These are phyloP conservation scores for Buceros bicornis DNA, from an alignment of 2,797 vertebrate species.

Conservation along the genomic window DNA sequence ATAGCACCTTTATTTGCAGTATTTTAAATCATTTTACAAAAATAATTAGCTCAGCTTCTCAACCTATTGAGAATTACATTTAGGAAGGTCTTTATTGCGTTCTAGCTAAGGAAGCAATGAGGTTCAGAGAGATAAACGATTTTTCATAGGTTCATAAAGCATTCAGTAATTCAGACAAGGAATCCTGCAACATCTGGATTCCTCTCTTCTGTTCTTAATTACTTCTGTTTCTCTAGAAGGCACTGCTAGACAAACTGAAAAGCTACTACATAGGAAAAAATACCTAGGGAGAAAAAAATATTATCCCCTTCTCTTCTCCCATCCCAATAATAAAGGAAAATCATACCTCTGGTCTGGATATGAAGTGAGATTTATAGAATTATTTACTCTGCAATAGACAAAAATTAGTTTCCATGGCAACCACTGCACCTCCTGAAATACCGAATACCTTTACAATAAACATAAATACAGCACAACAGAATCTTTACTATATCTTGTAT, in stretches of 20 bases:
- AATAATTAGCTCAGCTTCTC: not conserved
- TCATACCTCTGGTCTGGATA: conserved; percentile 21
- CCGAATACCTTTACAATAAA: conserved; percentile 23
- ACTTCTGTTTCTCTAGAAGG: not conserved
- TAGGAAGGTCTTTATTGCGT: not conserved
- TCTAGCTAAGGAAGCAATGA: not conserved
- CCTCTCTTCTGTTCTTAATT: not conserved
- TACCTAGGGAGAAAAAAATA: not conserved
- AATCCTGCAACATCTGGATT: not conserved
- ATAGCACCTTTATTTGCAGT: not conserved
- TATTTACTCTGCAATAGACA: conserved; percentile 57
- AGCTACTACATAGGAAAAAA: not conserved
- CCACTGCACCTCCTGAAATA: conserved; percentile 37
- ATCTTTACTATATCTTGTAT: not conserved
- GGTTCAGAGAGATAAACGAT: not conserved
- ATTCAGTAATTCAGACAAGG: not conserved
- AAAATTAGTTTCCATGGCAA: conserved; percentile 71
- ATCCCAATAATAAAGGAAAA: conserved; percentile 27
- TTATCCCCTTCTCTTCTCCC: not conserved
- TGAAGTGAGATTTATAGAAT: conserved; percentile 58
- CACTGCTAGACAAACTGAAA: not conserved
- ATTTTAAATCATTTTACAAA: conserved; percentile 27
- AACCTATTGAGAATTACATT: not conserved
- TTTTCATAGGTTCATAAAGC: not conserved
- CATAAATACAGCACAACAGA: not conserved